Conservation (phyloP, 2,888 invertebrate genomes). For the Agrochola lychnidis region DNA sequence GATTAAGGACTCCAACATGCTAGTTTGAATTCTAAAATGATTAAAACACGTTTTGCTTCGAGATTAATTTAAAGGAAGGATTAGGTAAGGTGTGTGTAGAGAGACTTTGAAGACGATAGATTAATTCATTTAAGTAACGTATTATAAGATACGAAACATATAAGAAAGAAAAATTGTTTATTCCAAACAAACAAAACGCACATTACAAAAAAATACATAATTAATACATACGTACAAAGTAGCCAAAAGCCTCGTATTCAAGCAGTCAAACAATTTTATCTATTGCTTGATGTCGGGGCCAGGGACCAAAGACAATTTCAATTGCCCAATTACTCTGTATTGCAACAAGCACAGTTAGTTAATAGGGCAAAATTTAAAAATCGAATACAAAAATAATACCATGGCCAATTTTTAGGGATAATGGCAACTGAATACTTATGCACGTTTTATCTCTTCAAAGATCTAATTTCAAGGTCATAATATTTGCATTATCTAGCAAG, state of each 20-base stretch:
- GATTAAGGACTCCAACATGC: constrained; percentile 80
- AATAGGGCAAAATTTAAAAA: neutral
- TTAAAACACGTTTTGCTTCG: constrained; percentile 70
- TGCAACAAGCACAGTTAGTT: neutral
- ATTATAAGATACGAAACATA: neutral
- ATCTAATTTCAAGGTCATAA: neutral
- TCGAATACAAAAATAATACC: no score
- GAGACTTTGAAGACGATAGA: neutral
- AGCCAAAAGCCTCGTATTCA: no score
- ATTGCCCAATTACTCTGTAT: no score
- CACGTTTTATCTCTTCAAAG: neutral
- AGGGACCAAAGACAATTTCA: no score
- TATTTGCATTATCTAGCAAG: neutral
- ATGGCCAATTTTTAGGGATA: neutral
- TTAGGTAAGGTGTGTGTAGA: constrained; percentile 26
- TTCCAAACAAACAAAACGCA: no score
- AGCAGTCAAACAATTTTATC: no score
- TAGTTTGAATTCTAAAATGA: constrained; percentile 76
- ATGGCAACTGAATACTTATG: no score
- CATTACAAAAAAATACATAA: no score
- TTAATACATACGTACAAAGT: no score
- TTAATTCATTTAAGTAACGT: neutral
- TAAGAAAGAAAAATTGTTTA: no score
- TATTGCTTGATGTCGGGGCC: no score
- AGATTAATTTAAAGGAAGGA: constrained; percentile 35